phyloP scores from a whole-genome alignment of 2,888 invertebrate genomes.

The Polydrusus cervinus region DNA sequence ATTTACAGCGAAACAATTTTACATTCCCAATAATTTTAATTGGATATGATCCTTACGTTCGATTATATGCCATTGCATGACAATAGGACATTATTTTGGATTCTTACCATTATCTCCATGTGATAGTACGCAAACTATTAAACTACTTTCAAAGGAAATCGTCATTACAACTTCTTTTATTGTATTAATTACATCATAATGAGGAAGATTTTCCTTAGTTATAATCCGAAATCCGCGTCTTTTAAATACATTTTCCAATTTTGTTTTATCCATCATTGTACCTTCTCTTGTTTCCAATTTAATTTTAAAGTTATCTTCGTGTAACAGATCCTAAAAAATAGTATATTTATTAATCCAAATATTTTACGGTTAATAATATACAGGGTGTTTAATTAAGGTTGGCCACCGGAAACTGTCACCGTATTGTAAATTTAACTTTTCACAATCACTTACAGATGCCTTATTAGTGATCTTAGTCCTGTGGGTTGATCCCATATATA shows the following conservation, averaged over 20 bases:
- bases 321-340: conserved; percentile 62
- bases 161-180: conserved; percentile 61
- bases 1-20: no score
- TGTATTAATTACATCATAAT: conserved; percentile 61
- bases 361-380: no score
- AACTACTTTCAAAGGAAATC: conserved; percentile 66
- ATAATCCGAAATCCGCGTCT: conserved; percentile 67
- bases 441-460: no score
- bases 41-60: no score
- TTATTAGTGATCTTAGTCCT: no score
- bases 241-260: conserved; percentile 66
- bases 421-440: no score
- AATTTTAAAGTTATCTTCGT: conserved; percentile 42
- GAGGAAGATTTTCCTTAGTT: conserved; percentile 63
- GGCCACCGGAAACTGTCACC: no score
- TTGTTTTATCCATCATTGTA: conserved; percentile 66
- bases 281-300: conserved; percentile 67
- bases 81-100: not conserved
- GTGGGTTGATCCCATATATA: no score
- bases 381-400: no score
- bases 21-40: no score
- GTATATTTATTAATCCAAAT: not conserved
- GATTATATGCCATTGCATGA: no score
- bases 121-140: conserved; percentile 71
- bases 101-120: conserved; percentile 69